Percentiles rank a stretch among this genome's conserved stretches.
These are phyloP conservation scores for Stenichneumon culpator DNA, from an alignment of 2,888 invertebrate species.

Conservation along the genomic window DNA sequence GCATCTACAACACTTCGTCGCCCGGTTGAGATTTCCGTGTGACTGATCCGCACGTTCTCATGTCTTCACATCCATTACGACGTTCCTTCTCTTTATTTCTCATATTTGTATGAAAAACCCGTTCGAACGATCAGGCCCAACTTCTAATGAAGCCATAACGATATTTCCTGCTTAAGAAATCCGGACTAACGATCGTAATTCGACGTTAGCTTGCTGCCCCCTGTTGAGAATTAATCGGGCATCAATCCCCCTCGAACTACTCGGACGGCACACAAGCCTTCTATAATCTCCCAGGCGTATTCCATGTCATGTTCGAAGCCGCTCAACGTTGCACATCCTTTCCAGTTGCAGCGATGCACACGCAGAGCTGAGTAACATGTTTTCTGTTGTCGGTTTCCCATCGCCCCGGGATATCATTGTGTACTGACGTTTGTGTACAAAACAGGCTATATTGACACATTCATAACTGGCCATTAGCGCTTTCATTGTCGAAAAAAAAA, in stretches of 20 bases:
- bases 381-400: conserved; percentile 75
- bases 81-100: conserved; percentile 21
- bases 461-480: conserved; percentile 75
- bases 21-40: no score
- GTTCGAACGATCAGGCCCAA: conserved; percentile 47
- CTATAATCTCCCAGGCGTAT: conserved; percentile 78
- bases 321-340: conserved; percentile 44
- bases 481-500: conserved; percentile 71
- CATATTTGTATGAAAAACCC: conserved; percentile 50
- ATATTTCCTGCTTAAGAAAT: conserved; percentile 61
- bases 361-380: conserved; percentile 64
- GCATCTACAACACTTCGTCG: conserved; percentile 50
- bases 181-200: conserved; percentile 32
- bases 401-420: conserved; percentile 77
- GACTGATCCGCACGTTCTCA: conserved; percentile 61
- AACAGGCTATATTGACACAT: conserved; percentile 82
- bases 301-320: conserved; percentile 77
- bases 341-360: conserved; percentile 4
- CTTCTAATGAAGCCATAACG: conserved; percentile 66
- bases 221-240: conserved; percentile 58
- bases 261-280: conserved; percentile 40
- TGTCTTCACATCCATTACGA: conserved; percentile 48
- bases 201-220: conserved; percentile 20
- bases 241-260: conserved; percentile 69
- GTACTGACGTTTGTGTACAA: conserved; percentile 81